These are phyloP conservation scores for Harpegnathos saltator DNA, from an alignment of 1,140 invertebrate species.

Conservation along the genomic window DNA sequence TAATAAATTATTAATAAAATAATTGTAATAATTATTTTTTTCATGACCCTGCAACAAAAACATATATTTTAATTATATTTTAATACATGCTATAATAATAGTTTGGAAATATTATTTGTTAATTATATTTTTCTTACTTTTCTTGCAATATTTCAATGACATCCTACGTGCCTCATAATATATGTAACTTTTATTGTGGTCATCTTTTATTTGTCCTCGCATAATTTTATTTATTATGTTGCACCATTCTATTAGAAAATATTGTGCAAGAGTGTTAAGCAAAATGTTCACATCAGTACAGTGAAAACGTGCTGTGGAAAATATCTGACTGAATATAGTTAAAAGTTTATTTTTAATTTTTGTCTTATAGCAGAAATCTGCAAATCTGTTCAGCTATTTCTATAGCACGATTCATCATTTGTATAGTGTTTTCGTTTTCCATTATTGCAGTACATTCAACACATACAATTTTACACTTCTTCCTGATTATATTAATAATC, in stretches of 20 bases:
- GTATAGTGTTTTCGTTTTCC: neutral
- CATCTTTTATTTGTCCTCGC: neutral
- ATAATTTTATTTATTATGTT: constrained; percentile 9
- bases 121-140: too few relatives aligned
- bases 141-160: neutral
- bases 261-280: neutral
- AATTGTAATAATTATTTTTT: too few relatives aligned
- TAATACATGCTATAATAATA: too few relatives aligned
- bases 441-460: neutral
- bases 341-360: too few relatives aligned
- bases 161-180: constrained; percentile 1
- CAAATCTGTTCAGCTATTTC: constrained; percentile 10
- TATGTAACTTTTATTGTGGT: neutral
- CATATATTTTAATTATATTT: too few relatives aligned
- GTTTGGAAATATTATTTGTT: neutral
- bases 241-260: constrained; percentile 4
- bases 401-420: neutral
- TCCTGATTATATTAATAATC: neutral
- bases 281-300: neutral
- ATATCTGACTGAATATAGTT: too few relatives aligned
- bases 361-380: neutral
- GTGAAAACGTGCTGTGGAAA: too few relatives aligned
- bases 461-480: too few relatives aligned
- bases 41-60: too few relatives aligned
- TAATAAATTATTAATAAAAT: too few relatives aligned